A percentile compares a stretch with the other conserved stretches of the same genome.
Conservation (phyloP, 2,888 invertebrate species). For the Pandemis heparana region DNA sequence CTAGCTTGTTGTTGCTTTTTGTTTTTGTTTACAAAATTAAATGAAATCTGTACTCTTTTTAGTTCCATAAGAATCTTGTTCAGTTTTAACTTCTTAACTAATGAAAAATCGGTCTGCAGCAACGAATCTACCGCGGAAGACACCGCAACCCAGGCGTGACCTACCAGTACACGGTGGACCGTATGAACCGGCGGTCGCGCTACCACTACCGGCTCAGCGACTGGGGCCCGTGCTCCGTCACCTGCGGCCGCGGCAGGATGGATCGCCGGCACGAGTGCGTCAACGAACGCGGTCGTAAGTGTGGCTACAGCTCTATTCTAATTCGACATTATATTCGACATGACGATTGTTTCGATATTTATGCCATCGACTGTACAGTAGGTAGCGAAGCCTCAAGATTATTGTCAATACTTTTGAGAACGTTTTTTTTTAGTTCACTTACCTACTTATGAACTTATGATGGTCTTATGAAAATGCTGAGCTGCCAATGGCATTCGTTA, state of each 20-base stretch:
- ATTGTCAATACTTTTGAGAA: too few species aligned
- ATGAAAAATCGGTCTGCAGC: conserved; percentile 56
- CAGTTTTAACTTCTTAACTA: not conserved
- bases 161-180: conserved; percentile 92
- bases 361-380: too few species aligned
- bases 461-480: too few species aligned
- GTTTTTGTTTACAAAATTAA: not conserved
- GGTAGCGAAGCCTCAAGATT: too few species aligned
- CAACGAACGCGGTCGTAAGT: conserved; percentile 71
- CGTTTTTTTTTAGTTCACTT: too few species aligned
- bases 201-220: conserved; percentile 92
- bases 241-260: conserved; percentile 92
- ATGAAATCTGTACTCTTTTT: not conserved
- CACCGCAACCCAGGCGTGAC: conserved; percentile 92
- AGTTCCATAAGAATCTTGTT: not conserved
- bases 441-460: too few species aligned
- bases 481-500: too few species aligned
- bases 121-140: conserved; percentile 89
- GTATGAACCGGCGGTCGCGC: conserved; percentile 80
- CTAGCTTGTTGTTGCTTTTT: too few species aligned
- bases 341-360: too few species aligned
- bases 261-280: conserved; percentile 76
- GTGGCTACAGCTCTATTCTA: not conserved
- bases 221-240: conserved; percentile 92
- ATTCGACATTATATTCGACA: too few species aligned